phyloP scores from a whole-genome alignment of 2,113 vertebrate species.

The Myotis yumanensis region DNA sequence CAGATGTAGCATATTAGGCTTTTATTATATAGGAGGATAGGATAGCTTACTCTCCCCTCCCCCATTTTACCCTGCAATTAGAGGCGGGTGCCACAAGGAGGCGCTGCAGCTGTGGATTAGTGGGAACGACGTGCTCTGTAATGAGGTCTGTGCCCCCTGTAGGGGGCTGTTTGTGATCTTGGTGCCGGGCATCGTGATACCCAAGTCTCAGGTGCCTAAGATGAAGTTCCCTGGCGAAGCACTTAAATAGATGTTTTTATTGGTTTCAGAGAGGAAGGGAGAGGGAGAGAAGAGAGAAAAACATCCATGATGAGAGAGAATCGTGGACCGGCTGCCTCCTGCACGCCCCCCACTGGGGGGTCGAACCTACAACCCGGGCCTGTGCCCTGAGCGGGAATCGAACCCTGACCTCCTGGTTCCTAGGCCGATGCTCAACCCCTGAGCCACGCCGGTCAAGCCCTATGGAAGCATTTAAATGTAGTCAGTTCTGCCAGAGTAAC shows the following conservation, averaged over 20 bases:
- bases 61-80: constrained; percentile 41
- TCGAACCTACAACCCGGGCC: too few relatives aligned
- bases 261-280: too few relatives aligned
- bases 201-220: background rate
- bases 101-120: background rate
- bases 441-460: background rate
- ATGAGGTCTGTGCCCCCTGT: background rate
- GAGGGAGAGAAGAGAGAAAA: too few relatives aligned
- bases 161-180: background rate
- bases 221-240: background rate
- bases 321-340: too few relatives aligned
- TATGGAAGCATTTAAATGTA: background rate
- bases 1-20: too few relatives aligned
- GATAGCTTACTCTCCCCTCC: background rate
- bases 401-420: too few relatives aligned
- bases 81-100: background rate
- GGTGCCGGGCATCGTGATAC: background rate
- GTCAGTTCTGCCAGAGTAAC: background rate
- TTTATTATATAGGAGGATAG: too few relatives aligned
- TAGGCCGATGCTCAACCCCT: too few relatives aligned
- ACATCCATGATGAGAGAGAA: too few relatives aligned
- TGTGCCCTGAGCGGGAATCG: too few relatives aligned
- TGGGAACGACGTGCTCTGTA: background rate
- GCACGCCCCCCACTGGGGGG: too few relatives aligned
- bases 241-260: background rate